Evolutionary conservation across 2,888 invertebrate genomes (phyloP), one percentile per base, ranked within the genome.

Genomic region (Papilio protenor): DNA sequence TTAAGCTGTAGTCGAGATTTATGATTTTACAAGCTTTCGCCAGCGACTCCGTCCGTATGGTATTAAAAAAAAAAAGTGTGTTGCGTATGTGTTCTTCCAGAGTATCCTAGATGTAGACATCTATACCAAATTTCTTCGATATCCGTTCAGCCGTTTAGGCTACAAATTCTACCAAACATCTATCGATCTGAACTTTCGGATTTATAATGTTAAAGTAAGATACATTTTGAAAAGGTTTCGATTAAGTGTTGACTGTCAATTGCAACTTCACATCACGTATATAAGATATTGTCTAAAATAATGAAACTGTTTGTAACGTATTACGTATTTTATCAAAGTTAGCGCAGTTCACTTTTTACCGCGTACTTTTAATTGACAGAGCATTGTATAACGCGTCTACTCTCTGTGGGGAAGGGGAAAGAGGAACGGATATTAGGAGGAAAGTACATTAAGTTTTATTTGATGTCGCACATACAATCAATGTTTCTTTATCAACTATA

Each of bases 261-360:
- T 16, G 64, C 23, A 64, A 64, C 64, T 64, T 61, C 61, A 27
- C 61, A 33, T 33, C 3, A 33, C 33, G 3, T 33, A 5, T 33
- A 0, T 0, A 95, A 96, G 49, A 96, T 95, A 70, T 95, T 97
- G 75, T 97, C 98, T 80, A 98, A 98, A 90, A 92, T 97, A 0
- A 96, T 96, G 74, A 97, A 97, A 0, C n/a, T n/a, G 96, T 96
- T 45, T 12, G 14, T 12, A 12, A 49, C 12, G 16, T 52, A 16
- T 52, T 52, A 52, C 5, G 14, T 52, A 52, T 52, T 4, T 21
- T 21, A 57, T 57, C 57, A 57, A 57, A 57, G 57, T 21, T 57
- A 1, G 57, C 10, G 10, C 57, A 57, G 57, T 6, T 57, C 21
- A 57, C 8, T n/a, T 57, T n/a, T n/a, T 4, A 57, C 57, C 57